Evolutionary conservation across 2,797 vertebrate species (phyloP).

Genomic region (Toxotes lorentzi): DNA sequence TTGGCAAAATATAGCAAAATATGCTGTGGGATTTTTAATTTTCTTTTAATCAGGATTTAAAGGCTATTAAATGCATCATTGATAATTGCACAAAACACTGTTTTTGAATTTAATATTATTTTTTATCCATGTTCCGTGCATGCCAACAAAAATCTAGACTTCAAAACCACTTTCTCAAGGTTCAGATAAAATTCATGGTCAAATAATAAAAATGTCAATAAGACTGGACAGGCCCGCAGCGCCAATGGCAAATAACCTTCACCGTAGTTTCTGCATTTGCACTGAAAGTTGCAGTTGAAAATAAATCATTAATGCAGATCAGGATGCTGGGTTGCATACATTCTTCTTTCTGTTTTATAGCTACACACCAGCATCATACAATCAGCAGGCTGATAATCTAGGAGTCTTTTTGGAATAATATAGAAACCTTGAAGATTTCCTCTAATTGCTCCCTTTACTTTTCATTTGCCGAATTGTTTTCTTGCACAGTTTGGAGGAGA

Average conservation of each 20-base stretch:
- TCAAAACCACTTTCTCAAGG: background rate
- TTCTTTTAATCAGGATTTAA: too few species aligned
- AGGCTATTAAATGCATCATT: background rate
- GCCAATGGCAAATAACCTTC: slow-evolving; percentile 16
- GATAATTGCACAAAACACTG: background rate
- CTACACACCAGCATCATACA: slow-evolving; percentile 4
- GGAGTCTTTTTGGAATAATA: slow-evolving; percentile 8
- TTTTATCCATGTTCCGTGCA: background rate
- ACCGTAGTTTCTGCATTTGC: background rate
- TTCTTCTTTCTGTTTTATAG: slow-evolving; percentile 22
- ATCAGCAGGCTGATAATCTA: slow-evolving; percentile 8
- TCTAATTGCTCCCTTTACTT: slow-evolving; percentile 25
- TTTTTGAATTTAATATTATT: background rate
- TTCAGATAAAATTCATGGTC: background rate
- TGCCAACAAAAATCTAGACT: background rate
- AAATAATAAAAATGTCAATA: slow-evolving; percentile 8
- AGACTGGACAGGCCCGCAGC: background rate
- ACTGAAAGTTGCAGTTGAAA: background rate
- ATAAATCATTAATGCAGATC: slow-evolving; percentile 27
- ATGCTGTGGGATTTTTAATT: too few species aligned
- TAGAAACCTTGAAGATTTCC: slow-evolving; percentile 17
- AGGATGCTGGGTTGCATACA: slow-evolving; percentile 4
- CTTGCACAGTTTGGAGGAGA: background rate
- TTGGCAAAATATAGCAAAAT: too few species aligned
- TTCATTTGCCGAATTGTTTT: slow-evolving; percentile 19